Evolutionary conservation across 2,113 vertebrate species (phyloP).

Genomic region (Panthera leo): DNA sequence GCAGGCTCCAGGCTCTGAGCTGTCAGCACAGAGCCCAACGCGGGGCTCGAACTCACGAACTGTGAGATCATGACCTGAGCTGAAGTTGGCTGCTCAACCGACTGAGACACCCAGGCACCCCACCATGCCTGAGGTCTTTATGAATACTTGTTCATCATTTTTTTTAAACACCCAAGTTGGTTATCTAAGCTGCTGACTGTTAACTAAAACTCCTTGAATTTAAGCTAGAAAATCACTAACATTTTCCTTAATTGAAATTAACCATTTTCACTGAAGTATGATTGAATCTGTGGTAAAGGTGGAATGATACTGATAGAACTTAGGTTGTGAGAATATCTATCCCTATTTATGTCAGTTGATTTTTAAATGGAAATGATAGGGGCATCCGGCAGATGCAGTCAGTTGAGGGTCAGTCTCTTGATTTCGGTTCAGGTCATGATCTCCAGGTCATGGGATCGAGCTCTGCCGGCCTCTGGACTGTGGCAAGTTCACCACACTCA

Average conservation of each 20-base stretch:
- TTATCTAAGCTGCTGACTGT: neutral
- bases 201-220: neutral
- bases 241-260: neutral
- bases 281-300: neutral
- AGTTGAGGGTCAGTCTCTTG: too few relatives aligned
- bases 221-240: neutral
- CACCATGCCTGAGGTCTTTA: neutral
- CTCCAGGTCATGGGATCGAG: too few relatives aligned
- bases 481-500: neutral
- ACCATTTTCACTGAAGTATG: neutral
- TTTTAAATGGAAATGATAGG: neutral
- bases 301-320: neutral
- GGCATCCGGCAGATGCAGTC: too few relatives aligned
- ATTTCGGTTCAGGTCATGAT: too few relatives aligned
- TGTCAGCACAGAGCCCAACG: too few relatives aligned
- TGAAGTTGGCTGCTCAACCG: too few relatives aligned
- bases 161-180: neutral
- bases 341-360: neutral
- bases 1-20: too few relatives aligned
- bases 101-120: too few relatives aligned
- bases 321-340: neutral
- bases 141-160: neutral
- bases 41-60: too few relatives aligned
- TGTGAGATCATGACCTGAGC: too few relatives aligned
- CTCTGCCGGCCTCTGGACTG: neutral